Conservation (phyloP, 2,797 vertebrate species). For the Thamnophis elegans region DNA sequence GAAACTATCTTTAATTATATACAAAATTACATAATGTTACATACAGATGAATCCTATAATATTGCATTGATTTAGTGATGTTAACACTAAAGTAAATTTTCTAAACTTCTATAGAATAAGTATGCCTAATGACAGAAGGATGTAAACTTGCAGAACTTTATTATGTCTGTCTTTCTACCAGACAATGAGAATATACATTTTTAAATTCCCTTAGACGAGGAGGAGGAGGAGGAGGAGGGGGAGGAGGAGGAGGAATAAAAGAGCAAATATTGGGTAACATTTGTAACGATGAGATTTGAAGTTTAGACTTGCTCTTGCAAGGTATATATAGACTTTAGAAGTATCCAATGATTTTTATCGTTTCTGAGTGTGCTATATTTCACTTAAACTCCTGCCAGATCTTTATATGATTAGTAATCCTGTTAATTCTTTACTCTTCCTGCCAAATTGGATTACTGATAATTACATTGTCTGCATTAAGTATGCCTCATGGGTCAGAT, state of each 20-base stretch:
- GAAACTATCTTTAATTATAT: neutral
- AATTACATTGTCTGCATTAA: conserved; percentile 14
- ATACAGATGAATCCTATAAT: neutral
- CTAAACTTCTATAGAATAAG: neutral
- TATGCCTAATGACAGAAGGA: neutral
- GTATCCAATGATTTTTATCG: neutral
- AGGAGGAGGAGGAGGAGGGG: too few species aligned
- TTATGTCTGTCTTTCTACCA: neutral
- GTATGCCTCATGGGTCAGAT: neutral
- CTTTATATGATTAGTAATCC: neutral
- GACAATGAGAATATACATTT: too few species aligned
- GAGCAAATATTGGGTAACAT: neutral
- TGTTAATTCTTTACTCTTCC: neutral
- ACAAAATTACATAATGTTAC: neutral
- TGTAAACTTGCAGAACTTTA: neutral
- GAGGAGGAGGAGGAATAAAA: neutral
- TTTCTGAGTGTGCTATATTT: neutral
- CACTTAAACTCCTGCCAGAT: neutral
- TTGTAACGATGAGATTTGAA: neutral
- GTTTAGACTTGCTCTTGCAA: neutral
- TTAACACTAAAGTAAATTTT: neutral
- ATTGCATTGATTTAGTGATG: neutral
- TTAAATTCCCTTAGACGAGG: neutral
- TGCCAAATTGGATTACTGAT: conserved; percentile 15
- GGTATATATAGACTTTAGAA: neutral